Base-by-base conservation (phyloP, 2,113 vertebrate genomes). In the Eretmochelys imbricata region DNA sequence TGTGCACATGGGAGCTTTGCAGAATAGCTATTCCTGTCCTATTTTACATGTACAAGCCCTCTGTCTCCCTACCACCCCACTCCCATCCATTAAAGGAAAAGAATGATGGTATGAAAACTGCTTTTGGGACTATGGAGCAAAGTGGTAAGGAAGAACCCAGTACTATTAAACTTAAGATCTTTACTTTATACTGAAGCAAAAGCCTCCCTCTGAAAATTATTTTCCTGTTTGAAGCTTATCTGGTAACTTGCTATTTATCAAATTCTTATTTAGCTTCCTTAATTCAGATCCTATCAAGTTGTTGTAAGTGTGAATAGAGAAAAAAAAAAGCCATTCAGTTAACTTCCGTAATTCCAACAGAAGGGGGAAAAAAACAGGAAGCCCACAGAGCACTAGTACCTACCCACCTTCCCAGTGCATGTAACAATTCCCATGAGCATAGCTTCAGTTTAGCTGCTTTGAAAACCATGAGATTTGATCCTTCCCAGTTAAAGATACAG, bases 221-320 rank as follows among this genome's bases (percentile, higher is more conserved):
- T 96, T 93, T 27, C 94, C 42, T 48, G 75, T 94, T 95, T 88
- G 85, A 95, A 57, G 81, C 75, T 96, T n/a, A 35, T 95, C 91
- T 93, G 82, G 96, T 46, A 76, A 88, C 88, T 80, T 83, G 6
- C 83, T 79, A 85, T 87, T 95, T 95, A 96, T 98, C 96, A 96
- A 95, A 93, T 94, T 92, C 57, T 89, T 55, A 93, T 97, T 97
- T 97, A 95, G 95, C 93, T 92, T 98, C 91, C 92, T 96, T 98
- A 97, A 98, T 98, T 97, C 93, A 97, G 89, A 93, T 91, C 95
- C 97, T 97, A 98, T 97, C 97, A 75, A 92, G 88, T 90, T 91
- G 94, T 97, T 97, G 96, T 96, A 97, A 98, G 97, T 86, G 97
- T 95, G 97, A 97, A 97, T 97, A 97, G 51, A 84, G 86, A 88